Percentiles rank a stretch among this genome's conserved stretches.
Evolutionary conservation across 1,140 invertebrate genomes (phyloP).

Genomic region (Monomorium pharaonis): DNA sequence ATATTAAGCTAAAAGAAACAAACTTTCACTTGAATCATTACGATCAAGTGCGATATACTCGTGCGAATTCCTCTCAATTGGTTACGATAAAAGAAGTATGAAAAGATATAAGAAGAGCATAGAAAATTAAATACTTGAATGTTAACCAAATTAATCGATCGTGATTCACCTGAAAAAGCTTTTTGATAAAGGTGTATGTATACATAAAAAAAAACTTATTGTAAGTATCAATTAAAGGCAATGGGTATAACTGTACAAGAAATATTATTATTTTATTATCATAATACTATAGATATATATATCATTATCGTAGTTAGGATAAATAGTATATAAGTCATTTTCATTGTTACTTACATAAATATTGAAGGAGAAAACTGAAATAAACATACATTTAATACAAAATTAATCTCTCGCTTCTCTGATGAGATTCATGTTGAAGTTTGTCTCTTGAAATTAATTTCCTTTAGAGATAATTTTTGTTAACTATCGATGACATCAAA

Average conservation of each 20-base stretch:
- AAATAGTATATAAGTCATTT: slow-evolving; percentile 83
- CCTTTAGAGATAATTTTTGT: not conserved
- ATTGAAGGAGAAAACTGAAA: slow-evolving; percentile 82
- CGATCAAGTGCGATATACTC: not conserved
- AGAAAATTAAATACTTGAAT: slow-evolving; percentile 29
- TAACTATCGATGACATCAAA: too few species aligned
- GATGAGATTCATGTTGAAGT: not conserved
- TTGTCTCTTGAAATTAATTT: not conserved
- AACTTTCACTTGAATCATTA: not conserved
- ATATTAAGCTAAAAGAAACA: not conserved
- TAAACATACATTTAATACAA: slow-evolving; percentile 84
- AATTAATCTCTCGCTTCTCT: not conserved
- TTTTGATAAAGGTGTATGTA: slow-evolving; percentile 64
- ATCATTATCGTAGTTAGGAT: slow-evolving; percentile 81
- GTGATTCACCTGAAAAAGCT: slow-evolving; percentile 44
- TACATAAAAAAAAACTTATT: slow-evolving; percentile 71
- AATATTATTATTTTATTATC: slow-evolving; percentile 84
- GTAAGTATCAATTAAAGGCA: slow-evolving; percentile 81
- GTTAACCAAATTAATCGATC: slow-evolving; percentile 39
- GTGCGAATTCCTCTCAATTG: not conserved
- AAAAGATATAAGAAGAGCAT: not conserved
- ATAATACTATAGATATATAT: slow-evolving; percentile 78
- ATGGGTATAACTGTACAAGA: slow-evolving; percentile 81
- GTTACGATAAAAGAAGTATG: not conserved
- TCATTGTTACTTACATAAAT: slow-evolving; percentile 86